Base-by-base conservation (phyloP, 2,113 vertebrate species). In the Myotis yumanensis region DNA sequence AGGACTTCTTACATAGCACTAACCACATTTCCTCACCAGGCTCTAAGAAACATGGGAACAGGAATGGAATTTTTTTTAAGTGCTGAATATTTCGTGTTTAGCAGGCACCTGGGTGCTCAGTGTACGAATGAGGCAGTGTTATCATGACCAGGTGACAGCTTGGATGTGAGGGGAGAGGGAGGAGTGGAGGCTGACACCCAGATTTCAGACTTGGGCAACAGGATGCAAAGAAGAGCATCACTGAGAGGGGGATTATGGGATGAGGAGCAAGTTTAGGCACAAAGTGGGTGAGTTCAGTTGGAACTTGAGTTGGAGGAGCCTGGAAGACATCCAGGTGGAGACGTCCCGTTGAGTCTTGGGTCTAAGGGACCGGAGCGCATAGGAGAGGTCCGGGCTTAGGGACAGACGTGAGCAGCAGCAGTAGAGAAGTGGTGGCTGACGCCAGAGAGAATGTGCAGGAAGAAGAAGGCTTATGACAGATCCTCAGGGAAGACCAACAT, bases 401-500 rank as follows among this genome's bases (percentile, higher is more conserved):
- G 79, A 90, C 7, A 51, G 85, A 48, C 18, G 0, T 6, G 5
- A 20, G 23, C 5, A 32, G 7, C 11, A 15, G 69, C 22, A 86
- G 75, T 22, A 37, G 0, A 68, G 75, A 72, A 11, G 25, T 7
- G 40, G 64, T 23, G 7, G 16, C 15, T 5, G 12, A 46, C 1
- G 1, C 59, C 46, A 28, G 30, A 18, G 14, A 52, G 59, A 51
- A 84, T 17, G 14, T 7, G 3, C 7, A 30, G 40, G n/a, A 40
- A 64, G 57, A 86, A 59, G 82, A 30, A 2, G 23, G 79, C 2
- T 54, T 30, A 23, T 1, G 68, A 52, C 10, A 40, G 66, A n/a
- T 22, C 7, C 23, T 54, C 0, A 0, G 22, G 40, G 28, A 77
- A 52, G 57, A 71, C 14, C 35, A 82, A 32, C 15, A 37, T 28